Percentiles rank a stretch among this genome's conserved stretches.
phyloP scores from a whole-genome alignment of 2,888 invertebrate species.

The Eristalis arbustorum region DNA sequence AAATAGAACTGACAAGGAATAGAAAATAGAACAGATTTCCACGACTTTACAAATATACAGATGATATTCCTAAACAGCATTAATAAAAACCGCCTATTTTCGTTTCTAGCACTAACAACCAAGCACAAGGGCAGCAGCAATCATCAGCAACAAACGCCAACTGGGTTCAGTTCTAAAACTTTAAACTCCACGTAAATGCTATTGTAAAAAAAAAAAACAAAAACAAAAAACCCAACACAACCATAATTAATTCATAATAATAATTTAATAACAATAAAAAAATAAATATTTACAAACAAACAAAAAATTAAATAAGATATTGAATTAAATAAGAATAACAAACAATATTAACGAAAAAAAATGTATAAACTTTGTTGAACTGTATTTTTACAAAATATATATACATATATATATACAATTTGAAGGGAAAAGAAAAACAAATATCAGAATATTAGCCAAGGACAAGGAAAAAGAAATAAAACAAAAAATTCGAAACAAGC shows the following conservation, averaged over 20 bases:
- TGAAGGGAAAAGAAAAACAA: slow-evolving; percentile 12
- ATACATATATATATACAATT: slow-evolving; percentile 53
- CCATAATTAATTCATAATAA: slow-evolving; percentile 51
- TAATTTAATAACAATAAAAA: slow-evolving; percentile 54
- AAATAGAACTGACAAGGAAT: too few relatives aligned
- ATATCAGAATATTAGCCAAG: slow-evolving; percentile 50
- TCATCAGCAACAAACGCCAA: slow-evolving; percentile 78
- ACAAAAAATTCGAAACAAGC: slow-evolving; percentile 29
- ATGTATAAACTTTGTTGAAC: slow-evolving; percentile 69
- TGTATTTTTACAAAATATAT: slow-evolving; percentile 69
- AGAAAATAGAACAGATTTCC: too few relatives aligned
- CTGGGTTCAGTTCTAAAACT: slow-evolving; percentile 80
- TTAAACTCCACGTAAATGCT: slow-evolving; percentile 41
- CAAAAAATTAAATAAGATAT: slow-evolving; percentile 61
- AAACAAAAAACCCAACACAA: slow-evolving; percentile 21
- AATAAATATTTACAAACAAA: slow-evolving; percentile 66
- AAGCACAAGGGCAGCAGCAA: slow-evolving; percentile 74
- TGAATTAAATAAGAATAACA: slow-evolving; percentile 59
- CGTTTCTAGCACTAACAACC: slow-evolving; percentile 69
- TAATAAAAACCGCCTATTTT: not conserved
- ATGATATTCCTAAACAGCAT: too few relatives aligned
- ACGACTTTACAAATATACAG: too few relatives aligned
- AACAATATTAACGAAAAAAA: slow-evolving; percentile 60
- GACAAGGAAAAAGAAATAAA: slow-evolving; percentile 8
- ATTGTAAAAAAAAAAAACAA: slow-evolving; percentile 56